phyloP scores from a whole-genome alignment of 2,888 invertebrate genomes.

The Agapetus fuscipes region DNA sequence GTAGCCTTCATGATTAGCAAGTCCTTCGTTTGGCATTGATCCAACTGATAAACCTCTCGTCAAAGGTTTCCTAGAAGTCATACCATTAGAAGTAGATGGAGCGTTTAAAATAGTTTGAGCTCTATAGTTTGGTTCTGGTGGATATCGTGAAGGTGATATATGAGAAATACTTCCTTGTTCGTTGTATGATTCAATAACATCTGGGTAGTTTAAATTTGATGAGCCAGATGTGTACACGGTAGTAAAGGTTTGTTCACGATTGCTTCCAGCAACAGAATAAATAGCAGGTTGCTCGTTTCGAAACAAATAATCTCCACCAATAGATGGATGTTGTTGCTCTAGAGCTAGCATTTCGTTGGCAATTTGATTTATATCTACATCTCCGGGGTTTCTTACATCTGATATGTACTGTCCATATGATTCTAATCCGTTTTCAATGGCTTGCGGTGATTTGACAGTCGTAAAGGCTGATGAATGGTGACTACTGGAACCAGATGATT shows the following conservation, averaged over 20 bases:
- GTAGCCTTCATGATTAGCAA: constrained; percentile 54
- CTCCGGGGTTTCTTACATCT: constrained; percentile 41
- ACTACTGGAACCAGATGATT: constrained; percentile 32
- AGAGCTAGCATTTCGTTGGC: constrained; percentile 30
- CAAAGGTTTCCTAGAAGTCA: constrained; percentile 38
- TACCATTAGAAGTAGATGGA: constrained; percentile 30
- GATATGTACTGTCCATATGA: constrained; percentile 43
- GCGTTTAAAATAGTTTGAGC: constrained; percentile 44
- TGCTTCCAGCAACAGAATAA: constrained; percentile 64
- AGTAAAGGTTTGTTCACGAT: constrained; percentile 61
- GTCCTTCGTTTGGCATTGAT: constrained; percentile 38
- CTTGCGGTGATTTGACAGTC: constrained; percentile 42
- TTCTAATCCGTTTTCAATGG: constrained; percentile 35
- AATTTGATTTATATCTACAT: constrained; percentile 42
- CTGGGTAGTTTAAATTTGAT: constrained; percentile 56
- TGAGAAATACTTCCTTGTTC: constrained; percentile 30
- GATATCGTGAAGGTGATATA: constrained; percentile 34
- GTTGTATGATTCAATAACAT: constrained; percentile 52
- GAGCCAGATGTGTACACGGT: constrained; percentile 63
- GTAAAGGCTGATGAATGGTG: constrained; percentile 46
- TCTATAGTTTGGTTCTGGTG: constrained; percentile 47
- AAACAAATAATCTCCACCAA: constrained; percentile 35
- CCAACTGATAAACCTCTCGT: constrained; percentile 49
- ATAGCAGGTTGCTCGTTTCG: constrained; percentile 53
- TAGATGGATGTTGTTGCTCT: constrained; percentile 26